Percentiles rank a stretch among this genome's conserved stretches.
phyloP scores from a whole-genome alignment of 2,113 vertebrate species.

The Helogale parvula region DNA sequence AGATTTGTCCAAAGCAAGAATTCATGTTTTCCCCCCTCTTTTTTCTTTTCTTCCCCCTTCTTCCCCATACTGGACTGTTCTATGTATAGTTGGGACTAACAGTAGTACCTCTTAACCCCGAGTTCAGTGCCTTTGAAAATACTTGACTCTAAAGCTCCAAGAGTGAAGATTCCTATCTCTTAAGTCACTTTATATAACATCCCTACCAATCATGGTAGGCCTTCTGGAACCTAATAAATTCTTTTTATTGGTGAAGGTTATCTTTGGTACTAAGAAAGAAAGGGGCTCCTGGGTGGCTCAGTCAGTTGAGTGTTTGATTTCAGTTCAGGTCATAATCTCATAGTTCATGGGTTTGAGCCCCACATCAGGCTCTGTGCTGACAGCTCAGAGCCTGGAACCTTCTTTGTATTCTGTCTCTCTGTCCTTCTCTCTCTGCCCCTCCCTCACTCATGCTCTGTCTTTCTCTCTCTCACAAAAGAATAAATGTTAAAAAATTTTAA shows the following conservation, averaged over 20 bases:
- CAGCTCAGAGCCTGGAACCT: too few relatives aligned
- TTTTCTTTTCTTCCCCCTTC: too few relatives aligned
- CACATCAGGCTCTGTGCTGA: too few relatives aligned
- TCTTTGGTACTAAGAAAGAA: conserved; percentile 21
- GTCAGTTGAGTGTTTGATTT: too few relatives aligned
- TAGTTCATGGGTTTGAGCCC: fast-evolving
- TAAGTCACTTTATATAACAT: background rate
- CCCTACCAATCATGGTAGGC: background rate
- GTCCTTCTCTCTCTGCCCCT: too few relatives aligned
- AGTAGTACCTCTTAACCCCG: background rate
- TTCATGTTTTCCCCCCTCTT: too few relatives aligned
- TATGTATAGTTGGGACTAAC: background rate
- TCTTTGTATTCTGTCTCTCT: too few relatives aligned
- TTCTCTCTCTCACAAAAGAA: too few relatives aligned
- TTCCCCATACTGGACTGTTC: background rate
- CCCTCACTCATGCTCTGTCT: too few relatives aligned
- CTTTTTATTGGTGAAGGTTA: conserved; percentile 4
- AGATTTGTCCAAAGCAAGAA: background rate
- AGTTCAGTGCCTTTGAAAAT: background rate
- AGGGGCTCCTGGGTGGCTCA: background rate
- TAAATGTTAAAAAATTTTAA: too few relatives aligned
- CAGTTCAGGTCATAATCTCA: too few relatives aligned
- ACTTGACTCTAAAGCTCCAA: background rate
- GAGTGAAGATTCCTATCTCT: background rate
- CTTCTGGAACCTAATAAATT: background rate